These are phyloP conservation scores for Spilogale gracilis DNA, from an alignment of 2,113 vertebrate species.

Conservation along the genomic window DNA sequence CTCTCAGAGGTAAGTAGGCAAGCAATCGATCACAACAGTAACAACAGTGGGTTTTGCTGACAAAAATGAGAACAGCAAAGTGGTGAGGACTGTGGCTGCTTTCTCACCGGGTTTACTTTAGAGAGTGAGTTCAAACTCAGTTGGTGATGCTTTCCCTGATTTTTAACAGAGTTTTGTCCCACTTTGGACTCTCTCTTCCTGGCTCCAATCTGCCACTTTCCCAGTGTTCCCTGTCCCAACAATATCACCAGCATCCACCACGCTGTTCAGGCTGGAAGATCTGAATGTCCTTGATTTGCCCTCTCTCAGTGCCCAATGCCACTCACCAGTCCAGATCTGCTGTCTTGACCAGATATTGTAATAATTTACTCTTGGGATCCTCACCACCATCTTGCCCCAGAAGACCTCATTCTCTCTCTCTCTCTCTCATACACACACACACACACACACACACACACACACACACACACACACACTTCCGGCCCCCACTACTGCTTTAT, in stretches of 20 bases:
- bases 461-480: not conserved
- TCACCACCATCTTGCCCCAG: not conserved
- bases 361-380: not conserved
- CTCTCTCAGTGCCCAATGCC: not conserved
- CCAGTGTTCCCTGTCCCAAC: not conserved
- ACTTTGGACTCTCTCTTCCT: not conserved
- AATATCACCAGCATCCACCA: not conserved
- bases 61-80: not conserved
- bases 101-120: not conserved
- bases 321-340: not conserved
- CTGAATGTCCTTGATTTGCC: not conserved
- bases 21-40: not conserved
- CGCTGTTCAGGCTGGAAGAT: not conserved
- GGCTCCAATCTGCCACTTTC: not conserved
- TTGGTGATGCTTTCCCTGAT: not conserved
- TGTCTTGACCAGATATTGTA: not conserved
- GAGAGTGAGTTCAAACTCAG: not conserved
- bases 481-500: not conserved
- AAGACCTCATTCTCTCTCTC: not conserved
- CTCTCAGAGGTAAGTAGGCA: not conserved
- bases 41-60: not conserved
- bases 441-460: not conserved
- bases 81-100: not conserved
- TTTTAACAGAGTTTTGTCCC: not conserved
- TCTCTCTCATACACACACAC: not conserved